A percentile compares a stretch with the other conserved stretches of the same genome.
Conservation (phyloP, 2,113 vertebrate species). For the Pollimyrus isidori region DNA sequence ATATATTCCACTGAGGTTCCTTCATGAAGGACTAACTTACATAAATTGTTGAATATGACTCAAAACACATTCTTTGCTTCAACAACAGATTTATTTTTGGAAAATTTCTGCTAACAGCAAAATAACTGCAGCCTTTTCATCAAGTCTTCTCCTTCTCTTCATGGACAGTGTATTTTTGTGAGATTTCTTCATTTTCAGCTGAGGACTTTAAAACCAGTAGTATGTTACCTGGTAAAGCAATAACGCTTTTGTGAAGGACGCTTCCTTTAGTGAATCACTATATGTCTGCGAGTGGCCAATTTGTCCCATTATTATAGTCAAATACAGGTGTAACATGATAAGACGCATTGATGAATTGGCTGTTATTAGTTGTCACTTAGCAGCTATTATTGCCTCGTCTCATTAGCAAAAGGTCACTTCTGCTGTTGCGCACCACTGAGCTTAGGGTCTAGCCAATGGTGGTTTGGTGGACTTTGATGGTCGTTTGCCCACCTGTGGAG, state of each 20-base stretch:
- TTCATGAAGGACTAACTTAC: not conserved
- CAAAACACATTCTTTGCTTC: conserved; percentile 18
- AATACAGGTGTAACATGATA: not conserved
- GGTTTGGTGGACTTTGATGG: conserved; percentile 48
- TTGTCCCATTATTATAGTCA: not conserved
- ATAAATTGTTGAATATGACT: not conserved
- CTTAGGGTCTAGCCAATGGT: conserved; percentile 19
- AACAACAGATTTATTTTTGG: conserved; percentile 52
- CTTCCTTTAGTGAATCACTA: not conserved
- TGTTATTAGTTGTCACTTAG: not conserved
- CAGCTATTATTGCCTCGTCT: conserved; percentile 9
- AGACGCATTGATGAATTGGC: not conserved
- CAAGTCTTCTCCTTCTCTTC: not conserved
- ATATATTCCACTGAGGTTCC: not conserved
- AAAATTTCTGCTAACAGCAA: conserved; percentile 24
- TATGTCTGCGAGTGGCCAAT: not conserved
- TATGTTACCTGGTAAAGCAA: not conserved
- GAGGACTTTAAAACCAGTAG: not conserved
- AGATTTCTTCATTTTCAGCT: not conserved
- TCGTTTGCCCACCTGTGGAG: conserved; percentile 49
- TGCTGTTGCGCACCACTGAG: conserved; percentile 28
- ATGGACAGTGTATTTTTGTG: not conserved
- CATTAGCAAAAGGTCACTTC: not conserved
- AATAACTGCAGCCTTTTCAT: not conserved
- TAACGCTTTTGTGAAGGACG: not conserved